phyloP scores from a whole-genome alignment of 30 jellyfish, hydroid and myxozoan genomes.

The Aurelia coerulea region DNA sequence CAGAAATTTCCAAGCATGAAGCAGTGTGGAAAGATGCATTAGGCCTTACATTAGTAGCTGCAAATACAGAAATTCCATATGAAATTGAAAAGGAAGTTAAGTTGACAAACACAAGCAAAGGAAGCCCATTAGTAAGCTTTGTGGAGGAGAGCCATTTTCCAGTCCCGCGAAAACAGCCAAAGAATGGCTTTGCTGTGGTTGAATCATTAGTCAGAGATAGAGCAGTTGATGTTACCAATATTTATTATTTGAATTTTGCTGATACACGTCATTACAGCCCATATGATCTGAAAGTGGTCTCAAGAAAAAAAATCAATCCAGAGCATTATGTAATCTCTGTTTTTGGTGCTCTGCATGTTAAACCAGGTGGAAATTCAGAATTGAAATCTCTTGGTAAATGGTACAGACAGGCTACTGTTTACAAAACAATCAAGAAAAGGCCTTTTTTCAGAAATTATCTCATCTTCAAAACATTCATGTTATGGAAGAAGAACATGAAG shows the following conservation, averaged over 20 bases:
- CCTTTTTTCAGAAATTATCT: conserved; percentile 58
- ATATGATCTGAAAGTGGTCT: conserved; percentile 69
- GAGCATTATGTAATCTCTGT: conserved; percentile 85
- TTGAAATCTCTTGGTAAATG: conserved; percentile 79
- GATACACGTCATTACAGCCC: conserved; percentile 46
- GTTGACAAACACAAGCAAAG: not conserved
- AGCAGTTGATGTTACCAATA: conserved; percentile 36
- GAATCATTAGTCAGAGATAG: conserved; percentile 54
- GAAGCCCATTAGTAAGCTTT: not conserved
- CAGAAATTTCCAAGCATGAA: conserved; percentile 77
- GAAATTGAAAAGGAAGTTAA: not conserved
- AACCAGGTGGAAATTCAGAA: conserved; percentile 82
- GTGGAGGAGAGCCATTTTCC: not conserved
- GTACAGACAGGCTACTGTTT: conserved; percentile 82
- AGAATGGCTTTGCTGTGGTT: conserved; percentile 78
- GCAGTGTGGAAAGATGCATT: conserved; percentile 73
- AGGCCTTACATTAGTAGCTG: conserved; percentile 75
- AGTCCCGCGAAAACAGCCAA: conserved; percentile 13
- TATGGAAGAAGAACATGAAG: conserved; percentile 64
- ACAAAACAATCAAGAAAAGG: conserved; percentile 42
- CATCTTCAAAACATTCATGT: conserved; percentile 36
- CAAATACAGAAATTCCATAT: conserved; percentile 58
- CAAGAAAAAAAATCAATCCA: conserved; percentile 60
- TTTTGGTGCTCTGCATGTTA: conserved; percentile 84
- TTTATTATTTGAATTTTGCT: conserved; percentile 73